Evolutionary conservation across 2,797 vertebrate species (phyloP), one percentile per base, ranked within the genome.

Genomic region (Tragopan temminckii): DNA sequence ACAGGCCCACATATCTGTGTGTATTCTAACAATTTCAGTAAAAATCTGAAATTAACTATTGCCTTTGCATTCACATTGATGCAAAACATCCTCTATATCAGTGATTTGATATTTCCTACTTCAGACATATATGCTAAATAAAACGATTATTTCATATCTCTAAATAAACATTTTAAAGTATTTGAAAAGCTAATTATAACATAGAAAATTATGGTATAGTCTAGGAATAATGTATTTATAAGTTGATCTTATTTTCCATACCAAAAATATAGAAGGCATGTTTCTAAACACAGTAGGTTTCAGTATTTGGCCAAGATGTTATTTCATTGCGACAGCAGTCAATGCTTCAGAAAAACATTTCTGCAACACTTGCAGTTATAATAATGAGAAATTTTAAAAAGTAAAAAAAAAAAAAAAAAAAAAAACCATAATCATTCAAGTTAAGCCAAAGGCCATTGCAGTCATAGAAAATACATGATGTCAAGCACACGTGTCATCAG

Each of bases 401-500:
- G 42, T 27, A 2, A 1, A 8, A 20, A 46, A 79, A 57, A 7
- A 3, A 17, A 9, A 14, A 53, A 29, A 27, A 29, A 53, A 55
- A n/a, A 43, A 43, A 43, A 43, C 17, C 42, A n/a, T 23, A 62
- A 76, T 42, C 12, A 45, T 58, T 84, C 33, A 45, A 18, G 36
- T 85, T 88, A 76, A 79, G 48, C 36, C n/a, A 72, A 80, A 89
- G 70, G 72, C 43, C 43, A 36, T 2, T n/a, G 43, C 70, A 88
- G 67, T 25, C 50, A 67, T 12, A 31, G 52, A 23, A 64, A 90
- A 70, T 0, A 75, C 71, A 77, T 1, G 0, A 90, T 74, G 61
- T 68, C 69, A 84, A 88, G 59, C 31, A 89, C 62, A 57, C 29
- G 25, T 78, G 85, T 93, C 94, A 92, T 48, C 58, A 1, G 72